phyloP scores from a whole-genome alignment of 2,113 vertebrate species.

The Lycaon pictus region DNA sequence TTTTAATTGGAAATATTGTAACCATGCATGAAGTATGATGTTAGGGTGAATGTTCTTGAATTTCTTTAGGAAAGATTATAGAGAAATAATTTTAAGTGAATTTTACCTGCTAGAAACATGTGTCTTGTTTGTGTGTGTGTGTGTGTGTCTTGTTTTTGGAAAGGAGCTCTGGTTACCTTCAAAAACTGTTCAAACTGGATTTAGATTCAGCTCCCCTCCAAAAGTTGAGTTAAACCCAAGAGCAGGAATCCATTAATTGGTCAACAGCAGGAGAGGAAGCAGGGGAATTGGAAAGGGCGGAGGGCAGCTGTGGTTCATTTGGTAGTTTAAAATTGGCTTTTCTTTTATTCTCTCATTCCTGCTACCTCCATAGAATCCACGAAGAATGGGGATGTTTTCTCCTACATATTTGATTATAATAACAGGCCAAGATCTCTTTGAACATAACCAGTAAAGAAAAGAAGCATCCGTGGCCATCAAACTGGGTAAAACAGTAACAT shows the following conservation, averaged over 20 bases:
- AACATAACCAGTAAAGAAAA: constrained; percentile 51
- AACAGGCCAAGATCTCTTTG: constrained; percentile 68
- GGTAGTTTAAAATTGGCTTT: constrained; percentile 73
- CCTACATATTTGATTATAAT: constrained; percentile 51
- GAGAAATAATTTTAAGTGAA: neutral
- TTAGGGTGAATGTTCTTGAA: neutral
- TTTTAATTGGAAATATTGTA: neutral
- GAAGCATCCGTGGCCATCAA: neutral
- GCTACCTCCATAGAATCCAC: constrained; percentile 55
- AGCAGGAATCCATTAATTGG: constrained; percentile 55
- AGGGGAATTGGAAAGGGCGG: neutral
- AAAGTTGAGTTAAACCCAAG: constrained; percentile 34
- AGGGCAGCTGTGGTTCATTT: constrained; percentile 32
- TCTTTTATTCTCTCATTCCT: constrained; percentile 75
- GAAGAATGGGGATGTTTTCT: constrained; percentile 70
- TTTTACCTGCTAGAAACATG: neutral
- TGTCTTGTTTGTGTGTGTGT: neutral
- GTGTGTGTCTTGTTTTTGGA: neutral
- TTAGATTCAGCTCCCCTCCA: neutral
- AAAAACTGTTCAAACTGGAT: neutral
- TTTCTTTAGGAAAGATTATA: neutral
- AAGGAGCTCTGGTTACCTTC: neutral
- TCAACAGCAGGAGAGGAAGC: constrained; percentile 15
- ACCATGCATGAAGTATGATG: neutral
- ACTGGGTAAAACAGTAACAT: constrained; percentile 63